A percentile compares a stretch with the other conserved stretches of the same genome.
Conservation (phyloP, 2,113 vertebrate species). For the Labeo catla region DNA sequence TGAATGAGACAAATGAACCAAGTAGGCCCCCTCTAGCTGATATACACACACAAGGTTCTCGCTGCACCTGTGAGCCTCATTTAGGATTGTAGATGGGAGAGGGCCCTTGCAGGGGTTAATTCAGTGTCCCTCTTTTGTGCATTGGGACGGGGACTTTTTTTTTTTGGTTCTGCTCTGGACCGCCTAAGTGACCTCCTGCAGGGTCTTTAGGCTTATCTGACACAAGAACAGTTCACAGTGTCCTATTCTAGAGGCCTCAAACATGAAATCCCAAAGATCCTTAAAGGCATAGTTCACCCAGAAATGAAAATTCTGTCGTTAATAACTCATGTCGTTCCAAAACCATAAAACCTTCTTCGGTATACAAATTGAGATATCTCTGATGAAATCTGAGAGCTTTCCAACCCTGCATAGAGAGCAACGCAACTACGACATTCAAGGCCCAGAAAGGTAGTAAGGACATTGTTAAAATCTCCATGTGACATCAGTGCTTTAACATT, state of each 20-base stretch:
- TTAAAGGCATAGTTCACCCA: background rate
- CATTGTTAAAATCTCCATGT: no score
- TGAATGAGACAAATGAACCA: constrained; percentile 75
- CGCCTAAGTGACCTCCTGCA: constrained; percentile 65
- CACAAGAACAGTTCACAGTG: constrained; percentile 68
- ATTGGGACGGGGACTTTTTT: background rate
- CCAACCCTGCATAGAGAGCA: no score
- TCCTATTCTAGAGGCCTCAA: constrained; percentile 52
- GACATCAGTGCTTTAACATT: no score
- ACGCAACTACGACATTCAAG: no score
- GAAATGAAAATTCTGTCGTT: background rate
- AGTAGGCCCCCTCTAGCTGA: constrained; percentile 59
- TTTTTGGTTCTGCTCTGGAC: constrained; percentile 43
- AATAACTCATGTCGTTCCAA: background rate
- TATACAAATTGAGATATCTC: background rate
- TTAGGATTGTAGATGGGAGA: constrained; percentile 43
- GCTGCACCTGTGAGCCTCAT: constrained; percentile 71
- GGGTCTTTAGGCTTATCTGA: constrained; percentile 70
- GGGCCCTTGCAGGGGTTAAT: constrained; percentile 52
- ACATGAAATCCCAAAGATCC: background rate
- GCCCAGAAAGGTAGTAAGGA: no score
- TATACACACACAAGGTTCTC: constrained; percentile 63
- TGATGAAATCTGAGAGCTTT: background rate
- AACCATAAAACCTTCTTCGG: background rate
- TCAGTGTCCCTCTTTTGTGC: constrained; percentile 29